phyloP scores from a whole-genome alignment of 1,140 invertebrate genomes.

The Solen grandis region DNA sequence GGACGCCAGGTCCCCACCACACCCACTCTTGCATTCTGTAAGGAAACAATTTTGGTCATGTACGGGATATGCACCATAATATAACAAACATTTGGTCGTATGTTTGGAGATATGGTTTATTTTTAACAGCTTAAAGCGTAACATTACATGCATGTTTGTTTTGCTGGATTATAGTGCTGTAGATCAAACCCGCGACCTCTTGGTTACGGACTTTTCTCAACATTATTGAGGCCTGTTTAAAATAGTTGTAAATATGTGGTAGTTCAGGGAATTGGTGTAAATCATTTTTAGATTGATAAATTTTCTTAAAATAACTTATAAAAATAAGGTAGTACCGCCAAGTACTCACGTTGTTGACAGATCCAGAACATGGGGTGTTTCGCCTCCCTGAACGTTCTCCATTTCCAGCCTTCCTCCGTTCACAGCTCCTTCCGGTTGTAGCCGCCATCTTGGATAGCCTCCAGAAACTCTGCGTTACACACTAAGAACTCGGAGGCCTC shows the following conservation, averaged over 20 bases:
- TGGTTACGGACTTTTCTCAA: background rate
- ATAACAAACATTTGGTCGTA: too few species aligned
- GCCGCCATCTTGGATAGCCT: slow-evolving; percentile 78
- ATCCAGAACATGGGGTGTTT: slow-evolving; percentile 80
- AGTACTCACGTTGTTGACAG: slow-evolving; percentile 74
- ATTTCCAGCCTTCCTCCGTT: slow-evolving; percentile 78
- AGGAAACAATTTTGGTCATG: too few species aligned
- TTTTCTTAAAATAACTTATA: background rate
- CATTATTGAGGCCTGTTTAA: background rate
- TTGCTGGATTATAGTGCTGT: too few species aligned
- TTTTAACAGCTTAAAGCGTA: too few species aligned
- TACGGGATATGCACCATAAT: too few species aligned
- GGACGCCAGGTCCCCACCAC: slow-evolving; percentile 72
- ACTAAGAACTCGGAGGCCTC: slow-evolving; percentile 76
- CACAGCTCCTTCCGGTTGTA: slow-evolving; percentile 75
- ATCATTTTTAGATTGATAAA: background rate
- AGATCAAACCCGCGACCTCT: too few species aligned
- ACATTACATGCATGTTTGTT: too few species aligned
- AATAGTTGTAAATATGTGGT: background rate
- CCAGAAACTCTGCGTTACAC: slow-evolving; percentile 77
- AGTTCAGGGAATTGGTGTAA: background rate
- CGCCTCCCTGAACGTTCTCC: slow-evolving; percentile 73
- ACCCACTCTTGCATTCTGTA: slow-evolving; percentile 78
- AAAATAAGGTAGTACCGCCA: background rate
- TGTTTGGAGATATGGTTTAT: too few species aligned